Conservation (phyloP, 1,140 invertebrate species). For the Gryllus bimaculatus region DNA sequence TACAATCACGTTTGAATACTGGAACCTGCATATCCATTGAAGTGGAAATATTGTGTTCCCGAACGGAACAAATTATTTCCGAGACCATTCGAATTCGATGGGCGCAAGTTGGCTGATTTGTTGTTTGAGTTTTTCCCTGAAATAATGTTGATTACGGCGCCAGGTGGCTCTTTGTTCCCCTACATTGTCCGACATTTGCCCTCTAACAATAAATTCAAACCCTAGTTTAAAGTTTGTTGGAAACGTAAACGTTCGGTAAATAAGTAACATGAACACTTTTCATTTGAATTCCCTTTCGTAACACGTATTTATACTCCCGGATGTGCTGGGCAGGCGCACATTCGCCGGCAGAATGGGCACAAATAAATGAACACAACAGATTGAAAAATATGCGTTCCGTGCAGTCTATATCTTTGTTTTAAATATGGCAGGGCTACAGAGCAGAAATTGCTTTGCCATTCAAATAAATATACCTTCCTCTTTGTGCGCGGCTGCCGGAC, state of each 20-base stretch:
- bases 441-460: not conserved
- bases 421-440: not conserved
- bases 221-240: not conserved
- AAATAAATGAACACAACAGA: slow-evolving; percentile 5
- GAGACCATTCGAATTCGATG: not conserved
- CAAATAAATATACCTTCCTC: slow-evolving; percentile 5
- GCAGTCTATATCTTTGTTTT: slow-evolving; percentile 5
- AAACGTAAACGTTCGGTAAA: not conserved
- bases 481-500: not conserved
- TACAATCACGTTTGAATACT: too few species aligned
- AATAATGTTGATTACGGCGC: not conserved
- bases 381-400: not conserved
- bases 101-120: not conserved
- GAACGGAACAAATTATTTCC: too few species aligned
- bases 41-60: too few species aligned
- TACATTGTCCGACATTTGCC: not conserved
- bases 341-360: not conserved
- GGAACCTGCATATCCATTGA: too few species aligned
- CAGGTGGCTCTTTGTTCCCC: not conserved
- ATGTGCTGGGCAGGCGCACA: not conserved
- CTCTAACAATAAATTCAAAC: not conserved
- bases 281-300: slow-evolving; percentile 4
- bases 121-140: not conserved
- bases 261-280: not conserved
- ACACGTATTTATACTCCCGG: not conserved